Evolutionary conservation across 2,888 invertebrate genomes (phyloP).

Genomic region (Xestia rhomboidea): DNA sequence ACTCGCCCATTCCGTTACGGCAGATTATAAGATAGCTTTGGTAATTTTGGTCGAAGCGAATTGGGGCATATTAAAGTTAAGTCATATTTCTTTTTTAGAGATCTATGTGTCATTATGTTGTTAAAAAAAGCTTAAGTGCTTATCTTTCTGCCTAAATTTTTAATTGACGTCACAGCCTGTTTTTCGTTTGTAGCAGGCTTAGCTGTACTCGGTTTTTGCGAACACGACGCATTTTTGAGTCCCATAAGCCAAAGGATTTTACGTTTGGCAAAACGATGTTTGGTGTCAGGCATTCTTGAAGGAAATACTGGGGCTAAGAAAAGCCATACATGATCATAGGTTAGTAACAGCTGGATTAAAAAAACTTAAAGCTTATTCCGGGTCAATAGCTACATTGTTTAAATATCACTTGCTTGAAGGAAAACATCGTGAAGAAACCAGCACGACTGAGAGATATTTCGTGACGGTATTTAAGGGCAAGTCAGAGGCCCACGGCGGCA

Average conservation of each 20-base stretch:
- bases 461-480: no score
- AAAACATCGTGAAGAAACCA: no score
- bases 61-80: conserved; percentile 50
- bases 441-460: no score
- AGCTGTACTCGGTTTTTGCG: background rate
- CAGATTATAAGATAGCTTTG: conserved; percentile 58
- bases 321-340: background rate
- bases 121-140: conserved; percentile 23
- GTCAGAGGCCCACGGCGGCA: no score
- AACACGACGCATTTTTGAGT: background rate
- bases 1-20: conserved; percentile 57
- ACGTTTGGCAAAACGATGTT: background rate
- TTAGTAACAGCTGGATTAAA: background rate
- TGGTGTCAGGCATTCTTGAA: background rate
- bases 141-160: conserved; percentile 2
- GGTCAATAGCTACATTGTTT: background rate
- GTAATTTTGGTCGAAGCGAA: conserved; percentile 47
- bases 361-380: background rate
- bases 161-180: background rate
- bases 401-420: no score
- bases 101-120: conserved; percentile 15
- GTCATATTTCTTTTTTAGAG: conserved; percentile 40
- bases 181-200: background rate
- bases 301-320: background rate
- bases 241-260: background rate